These are phyloP conservation scores for Gnathonemus echidnorhynchus DNA, from an alignment of 2,113 vertebrate species.

Conservation along the genomic window DNA sequence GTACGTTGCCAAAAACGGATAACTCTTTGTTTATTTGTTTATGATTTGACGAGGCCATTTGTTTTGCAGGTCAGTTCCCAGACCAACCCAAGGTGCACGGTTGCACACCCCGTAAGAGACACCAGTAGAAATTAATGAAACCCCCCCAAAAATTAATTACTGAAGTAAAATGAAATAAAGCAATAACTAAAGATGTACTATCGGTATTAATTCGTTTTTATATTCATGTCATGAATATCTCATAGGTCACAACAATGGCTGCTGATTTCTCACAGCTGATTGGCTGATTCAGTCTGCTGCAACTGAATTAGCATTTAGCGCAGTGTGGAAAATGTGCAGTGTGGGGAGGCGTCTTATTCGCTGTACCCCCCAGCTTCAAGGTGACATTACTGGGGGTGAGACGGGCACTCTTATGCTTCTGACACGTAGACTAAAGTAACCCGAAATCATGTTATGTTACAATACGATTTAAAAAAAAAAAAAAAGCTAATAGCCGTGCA, in stretches of 20 bases:
- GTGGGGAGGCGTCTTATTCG: neutral
- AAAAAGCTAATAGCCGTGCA: neutral
- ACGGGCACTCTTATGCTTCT: neutral
- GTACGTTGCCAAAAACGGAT: neutral
- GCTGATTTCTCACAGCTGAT: neutral
- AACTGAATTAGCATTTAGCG: neutral
- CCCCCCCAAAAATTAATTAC: neutral
- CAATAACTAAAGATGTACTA: neutral
- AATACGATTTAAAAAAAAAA: neutral
- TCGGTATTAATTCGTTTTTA: neutral
- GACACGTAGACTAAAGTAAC: neutral
- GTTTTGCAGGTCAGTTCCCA: neutral
- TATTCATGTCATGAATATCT: neutral
- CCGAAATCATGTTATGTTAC: neutral
- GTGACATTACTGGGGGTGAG: neutral
- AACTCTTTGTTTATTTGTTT: neutral
- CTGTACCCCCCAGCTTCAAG: neutral
- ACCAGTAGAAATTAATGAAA: neutral
- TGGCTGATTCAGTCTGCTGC: neutral
- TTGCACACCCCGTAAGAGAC: neutral
- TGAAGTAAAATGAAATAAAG: neutral
- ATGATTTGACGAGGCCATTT: neutral
- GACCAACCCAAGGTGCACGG: neutral
- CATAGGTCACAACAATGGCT: neutral
- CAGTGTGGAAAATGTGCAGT: neutral